Base-by-base conservation (phyloP, 30 jellyfish, hydroid and myxozoan genomes). In the Aurelia sp. region DNA sequence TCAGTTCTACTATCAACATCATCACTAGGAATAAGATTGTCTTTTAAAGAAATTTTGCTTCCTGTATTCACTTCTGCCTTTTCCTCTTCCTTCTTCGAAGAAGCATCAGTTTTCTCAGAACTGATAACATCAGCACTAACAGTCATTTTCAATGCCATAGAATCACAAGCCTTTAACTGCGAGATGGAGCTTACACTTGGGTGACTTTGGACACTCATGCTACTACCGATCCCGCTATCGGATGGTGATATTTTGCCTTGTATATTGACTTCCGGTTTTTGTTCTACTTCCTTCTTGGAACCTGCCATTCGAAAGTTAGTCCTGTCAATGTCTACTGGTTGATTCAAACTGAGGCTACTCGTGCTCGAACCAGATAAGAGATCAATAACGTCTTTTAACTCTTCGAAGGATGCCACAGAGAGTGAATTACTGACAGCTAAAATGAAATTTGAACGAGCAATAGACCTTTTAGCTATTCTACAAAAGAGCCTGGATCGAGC, bases 331-430 rank as follows among this genome's bases (percentile, higher is more conserved):
- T 76, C 86, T 40, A 87, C 0, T 5, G 80, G 86, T 79, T 87
- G 88, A 50, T 79, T 77, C 86, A 87, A 69, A 76, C 96, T 60
- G 85, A 95, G 89, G 77, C 98, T 95, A 81, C 99, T 95, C 5
- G 98, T 80, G 67, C 99, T 95, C 10, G 99, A 95, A 0, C 98
- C 98, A 8, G 99, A 95, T 58, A 95, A 70, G 50, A 95, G 85
- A 81, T 95, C 96, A 31, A 95, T 95, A 52, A 95, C 99, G 30
- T 96, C 99, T 76, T 95, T 97, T n/a, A 95, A 89, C 67, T 95
- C 99, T 81, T 95, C 97, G 67, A 95, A 95, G 10, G 99, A 95
- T 30, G 99, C 99, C 13, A 95, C 96, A 5, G 99, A 89, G 63
- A 88, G 94, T 10, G 97, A 82, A 63, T 66, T 97, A 55, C 76